Evolutionary conservation across 1,140 invertebrate species (phyloP).

Genomic region (Polypedilum vanderplanki): DNA sequence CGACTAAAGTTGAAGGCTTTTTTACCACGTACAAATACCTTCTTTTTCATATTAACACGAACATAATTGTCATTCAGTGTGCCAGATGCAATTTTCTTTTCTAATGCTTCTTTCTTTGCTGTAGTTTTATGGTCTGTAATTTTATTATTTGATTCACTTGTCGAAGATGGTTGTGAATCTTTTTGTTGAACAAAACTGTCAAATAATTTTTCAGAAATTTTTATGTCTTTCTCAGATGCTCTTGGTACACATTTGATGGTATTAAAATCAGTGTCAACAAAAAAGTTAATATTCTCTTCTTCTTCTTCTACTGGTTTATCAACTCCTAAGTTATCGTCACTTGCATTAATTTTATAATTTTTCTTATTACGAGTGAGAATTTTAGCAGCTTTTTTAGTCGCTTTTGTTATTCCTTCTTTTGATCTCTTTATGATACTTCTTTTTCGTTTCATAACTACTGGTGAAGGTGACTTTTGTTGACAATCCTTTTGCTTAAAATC

Average conservation of each 20-base stretch:
- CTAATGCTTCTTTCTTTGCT: conserved; percentile 48
- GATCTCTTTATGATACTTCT: conserved; percentile 12
- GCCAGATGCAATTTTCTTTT: conserved; percentile 60
- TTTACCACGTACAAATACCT: conserved; percentile 76
- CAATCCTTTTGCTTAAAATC: conserved; percentile 32
- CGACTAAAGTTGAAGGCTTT: conserved; percentile 69
- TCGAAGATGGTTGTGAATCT: background rate
- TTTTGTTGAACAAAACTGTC: conserved; percentile 32
- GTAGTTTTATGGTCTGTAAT: conserved; percentile 37
- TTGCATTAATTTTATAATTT: background rate
- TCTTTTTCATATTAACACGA: conserved; percentile 83
- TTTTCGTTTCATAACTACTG: background rate
- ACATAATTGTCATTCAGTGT: conserved; percentile 85
- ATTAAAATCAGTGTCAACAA: background rate
- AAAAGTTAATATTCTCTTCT: background rate
- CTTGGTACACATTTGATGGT: conserved; percentile 36
- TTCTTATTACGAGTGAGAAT: background rate
- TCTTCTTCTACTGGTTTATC: background rate
- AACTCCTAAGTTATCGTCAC: background rate
- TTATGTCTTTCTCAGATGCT: conserved; percentile 36
- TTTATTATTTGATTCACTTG: background rate
- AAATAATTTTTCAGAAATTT: conserved; percentile 34
- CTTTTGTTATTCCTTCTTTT: background rate
- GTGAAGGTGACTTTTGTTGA: conserved; percentile 16
- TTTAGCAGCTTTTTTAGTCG: conserved; percentile 3